Conservation (phyloP, 2,888 invertebrate species). For the Rotaria socialis region DNA sequence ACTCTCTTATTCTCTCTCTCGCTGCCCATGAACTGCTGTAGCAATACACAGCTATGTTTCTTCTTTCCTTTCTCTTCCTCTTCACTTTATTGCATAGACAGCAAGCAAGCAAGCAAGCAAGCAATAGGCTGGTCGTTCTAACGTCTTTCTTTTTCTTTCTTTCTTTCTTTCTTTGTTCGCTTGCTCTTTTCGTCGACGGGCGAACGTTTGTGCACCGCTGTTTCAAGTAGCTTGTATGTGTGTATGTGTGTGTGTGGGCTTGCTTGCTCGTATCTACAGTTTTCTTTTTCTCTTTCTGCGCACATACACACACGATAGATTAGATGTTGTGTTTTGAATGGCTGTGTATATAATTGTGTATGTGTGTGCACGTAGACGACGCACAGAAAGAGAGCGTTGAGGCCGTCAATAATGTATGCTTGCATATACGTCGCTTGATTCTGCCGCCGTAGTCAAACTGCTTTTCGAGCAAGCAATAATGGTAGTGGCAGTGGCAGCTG, state of each 20-base stretch:
- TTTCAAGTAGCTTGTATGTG: not conserved
- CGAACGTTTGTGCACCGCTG: not conserved
- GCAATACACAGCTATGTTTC: not conserved
- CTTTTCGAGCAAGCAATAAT: not conserved
- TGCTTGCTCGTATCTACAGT: not conserved
- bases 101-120: not conserved
- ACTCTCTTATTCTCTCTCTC: conserved; percentile 29
- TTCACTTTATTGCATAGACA: not conserved
- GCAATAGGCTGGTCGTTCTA: not conserved
- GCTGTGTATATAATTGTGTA: not conserved
- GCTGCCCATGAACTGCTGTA: not conserved
- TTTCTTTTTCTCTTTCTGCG: not conserved
- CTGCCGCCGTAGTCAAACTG: not conserved
- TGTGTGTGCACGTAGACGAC: not conserved
- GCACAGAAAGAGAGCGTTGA: not conserved
- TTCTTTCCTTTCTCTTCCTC: conserved; percentile 15
- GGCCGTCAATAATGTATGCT: not conserved
- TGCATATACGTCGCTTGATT: not conserved
- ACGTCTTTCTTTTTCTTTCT: not conserved
- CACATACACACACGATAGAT: not conserved
- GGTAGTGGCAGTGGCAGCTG: conserved; percentile 16
- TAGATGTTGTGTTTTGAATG: not conserved
- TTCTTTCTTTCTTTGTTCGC: not conserved
- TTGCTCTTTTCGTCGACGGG: not conserved
- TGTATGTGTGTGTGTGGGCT: not conserved